Evolutionary conservation across 2,797 vertebrate genomes (phyloP).

Genomic region (Chaenodraco wilsoni): DNA sequence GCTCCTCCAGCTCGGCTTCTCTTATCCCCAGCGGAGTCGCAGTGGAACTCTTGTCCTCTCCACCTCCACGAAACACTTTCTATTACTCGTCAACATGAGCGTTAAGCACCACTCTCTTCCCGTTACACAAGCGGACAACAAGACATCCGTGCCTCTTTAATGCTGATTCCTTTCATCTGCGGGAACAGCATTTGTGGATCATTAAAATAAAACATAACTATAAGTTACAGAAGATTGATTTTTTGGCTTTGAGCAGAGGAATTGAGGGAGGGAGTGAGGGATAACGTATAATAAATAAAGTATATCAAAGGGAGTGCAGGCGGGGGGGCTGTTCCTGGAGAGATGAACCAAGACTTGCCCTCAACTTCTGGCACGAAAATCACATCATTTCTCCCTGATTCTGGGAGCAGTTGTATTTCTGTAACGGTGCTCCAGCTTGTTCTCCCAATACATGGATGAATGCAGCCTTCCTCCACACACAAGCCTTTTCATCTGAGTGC

Average conservation of each 20-base stretch:
- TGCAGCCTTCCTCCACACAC: constrained; percentile 18
- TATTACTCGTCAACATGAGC: constrained; percentile 70
- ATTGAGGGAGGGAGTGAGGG: background rate
- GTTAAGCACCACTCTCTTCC: constrained; percentile 54
- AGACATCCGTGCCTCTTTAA: constrained; percentile 47
- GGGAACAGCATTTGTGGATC: constrained; percentile 39
- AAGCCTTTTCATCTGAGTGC: constrained; percentile 19
- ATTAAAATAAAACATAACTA: constrained; percentile 56
- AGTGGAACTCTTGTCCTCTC: constrained; percentile 43
- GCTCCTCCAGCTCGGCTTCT: constrained; percentile 7
- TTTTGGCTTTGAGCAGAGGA: constrained; percentile 36
- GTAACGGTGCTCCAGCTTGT: constrained; percentile 10
- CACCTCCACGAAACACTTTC: constrained; percentile 55
- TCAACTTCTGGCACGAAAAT: constrained; percentile 36
- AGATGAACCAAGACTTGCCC: constrained; percentile 31
- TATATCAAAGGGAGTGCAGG: background rate
- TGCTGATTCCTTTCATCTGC: constrained; percentile 44
- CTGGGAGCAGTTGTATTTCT: constrained; percentile 38
- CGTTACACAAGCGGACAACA: constrained; percentile 45
- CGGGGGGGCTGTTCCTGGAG: constrained; percentile 27
- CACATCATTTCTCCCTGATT: constrained; percentile 35
- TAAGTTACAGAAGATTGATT: constrained; percentile 50
- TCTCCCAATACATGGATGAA: constrained; percentile 25
- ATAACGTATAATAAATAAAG: no score
- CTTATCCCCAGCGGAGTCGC: constrained; percentile 10